Evolutionary conservation across 2,888 invertebrate genomes (phyloP).

Genomic region (Dynastes grantii): DNA sequence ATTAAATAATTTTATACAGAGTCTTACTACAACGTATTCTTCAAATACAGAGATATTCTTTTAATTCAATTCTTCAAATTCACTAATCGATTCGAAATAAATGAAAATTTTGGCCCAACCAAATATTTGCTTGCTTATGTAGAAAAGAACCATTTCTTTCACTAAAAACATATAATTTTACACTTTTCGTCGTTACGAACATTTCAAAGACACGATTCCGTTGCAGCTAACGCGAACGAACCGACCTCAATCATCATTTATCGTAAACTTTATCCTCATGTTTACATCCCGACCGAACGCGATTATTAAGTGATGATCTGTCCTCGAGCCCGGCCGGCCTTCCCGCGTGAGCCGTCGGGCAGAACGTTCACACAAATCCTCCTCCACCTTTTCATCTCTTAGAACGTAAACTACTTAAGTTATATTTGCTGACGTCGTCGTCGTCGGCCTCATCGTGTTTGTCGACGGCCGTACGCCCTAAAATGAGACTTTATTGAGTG

Average conservation of each 20-base stretch:
- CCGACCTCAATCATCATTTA: conserved; percentile 52
- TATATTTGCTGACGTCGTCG: conserved; percentile 57
- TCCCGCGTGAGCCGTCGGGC: conserved; percentile 25
- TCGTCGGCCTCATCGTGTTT: conserved; percentile 3
- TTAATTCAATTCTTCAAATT: no score
- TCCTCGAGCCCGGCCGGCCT: conserved; percentile 29
- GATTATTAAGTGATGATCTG: conserved; percentile 56
- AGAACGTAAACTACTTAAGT: conserved; percentile 59
- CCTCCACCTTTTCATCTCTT: conserved; percentile 42
- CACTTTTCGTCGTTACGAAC: background rate
- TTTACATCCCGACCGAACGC: conserved; percentile 56
- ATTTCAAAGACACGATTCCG: background rate
- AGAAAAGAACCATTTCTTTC: no score
- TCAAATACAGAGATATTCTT: no score
- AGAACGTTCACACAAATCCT: conserved; percentile 55
- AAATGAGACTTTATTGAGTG: conserved; percentile 59
- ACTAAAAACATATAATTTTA: background rate
- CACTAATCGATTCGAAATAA: no score
- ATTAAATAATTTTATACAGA: no score
- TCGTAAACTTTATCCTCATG: conserved; percentile 54
- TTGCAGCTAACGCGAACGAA: conserved; percentile 17
- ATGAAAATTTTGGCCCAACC: no score
- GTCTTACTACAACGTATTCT: no score
- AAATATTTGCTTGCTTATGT: no score
- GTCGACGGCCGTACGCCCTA: conserved; percentile 47